A percentile compares a stretch with the other conserved stretches of the same genome.
phyloP scores from a whole-genome alignment of 2,113 vertebrate species.

The Syngnathus typhle region DNA sequence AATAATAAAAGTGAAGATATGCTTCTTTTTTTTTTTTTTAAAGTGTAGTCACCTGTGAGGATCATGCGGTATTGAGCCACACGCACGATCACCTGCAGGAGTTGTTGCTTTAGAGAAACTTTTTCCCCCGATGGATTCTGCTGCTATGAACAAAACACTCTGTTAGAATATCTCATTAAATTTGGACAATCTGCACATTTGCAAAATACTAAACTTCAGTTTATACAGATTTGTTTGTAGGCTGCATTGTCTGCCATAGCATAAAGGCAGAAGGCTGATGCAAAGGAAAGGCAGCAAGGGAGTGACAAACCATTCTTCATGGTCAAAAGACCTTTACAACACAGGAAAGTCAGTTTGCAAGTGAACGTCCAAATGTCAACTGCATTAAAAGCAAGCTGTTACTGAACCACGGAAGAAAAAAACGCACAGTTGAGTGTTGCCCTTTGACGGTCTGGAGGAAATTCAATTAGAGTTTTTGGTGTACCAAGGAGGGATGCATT shows the following conservation, averaged over 20 bases:
- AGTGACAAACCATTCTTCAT: conserved; percentile 1
- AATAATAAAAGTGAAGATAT: not conserved
- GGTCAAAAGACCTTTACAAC: conserved; percentile 6
- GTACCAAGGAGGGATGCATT: not conserved
- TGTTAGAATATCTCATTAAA: not conserved
- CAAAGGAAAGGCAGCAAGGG: not conserved
- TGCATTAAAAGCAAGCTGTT: not conserved
- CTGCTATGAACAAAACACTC: conserved; percentile 58
- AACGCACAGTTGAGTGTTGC: not conserved
- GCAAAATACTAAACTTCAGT: not conserved
- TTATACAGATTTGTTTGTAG: not conserved
- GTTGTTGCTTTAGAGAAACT: conserved; percentile 77
- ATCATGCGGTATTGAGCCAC: conserved; percentile 89
- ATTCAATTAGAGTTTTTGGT: not conserved
- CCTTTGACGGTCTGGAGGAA: not conserved
- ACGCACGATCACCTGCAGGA: conserved; percentile 83
- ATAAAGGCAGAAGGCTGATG: not conserved
- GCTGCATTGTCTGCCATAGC: not conserved
- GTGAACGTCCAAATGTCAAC: not conserved
- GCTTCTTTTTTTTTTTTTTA: not conserved
- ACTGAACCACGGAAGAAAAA: not conserved
- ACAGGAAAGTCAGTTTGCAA: conserved; percentile 5
- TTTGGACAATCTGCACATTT: not conserved
- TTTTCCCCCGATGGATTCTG: conserved; percentile 67
- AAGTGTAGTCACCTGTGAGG: conserved; percentile 80